Base-by-base conservation (phyloP, 2,113 vertebrate genomes). In the Thamnaconus septentrionalis region DNA sequence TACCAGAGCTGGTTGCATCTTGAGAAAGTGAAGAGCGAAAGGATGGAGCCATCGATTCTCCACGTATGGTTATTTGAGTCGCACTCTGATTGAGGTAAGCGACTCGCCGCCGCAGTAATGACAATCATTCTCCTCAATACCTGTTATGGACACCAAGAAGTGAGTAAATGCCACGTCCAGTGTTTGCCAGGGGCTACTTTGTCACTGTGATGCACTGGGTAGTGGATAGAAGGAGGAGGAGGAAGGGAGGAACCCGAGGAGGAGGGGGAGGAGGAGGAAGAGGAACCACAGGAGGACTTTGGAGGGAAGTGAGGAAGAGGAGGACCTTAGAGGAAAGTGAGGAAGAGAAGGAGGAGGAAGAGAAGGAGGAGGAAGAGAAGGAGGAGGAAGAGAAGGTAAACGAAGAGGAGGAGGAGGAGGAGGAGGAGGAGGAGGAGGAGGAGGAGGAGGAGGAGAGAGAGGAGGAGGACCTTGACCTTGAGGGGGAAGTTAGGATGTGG, bases 61-160 rank as follows among this genome's bases (percentile, higher is more conserved):
- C 40, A 40, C 7, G 39, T 61, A 54, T 71, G 8, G 58, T 42
- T 69, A 41, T 62, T 78, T 61, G 74, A 66, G 59, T 66, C 18
- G 18, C 18, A 31, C 18, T 31, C 39, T 71, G 51, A 87, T 75
- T 80, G 80, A 85, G 82, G 78, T 81, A 72, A 81, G 70, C 63
- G 53, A 66, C 71, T 74, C 57, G 80, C 62, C 42, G 8, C 6
- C 64, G 71, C 61, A 39, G 73, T 62, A 18, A 59, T 58, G 56
- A 83, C 75, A 71, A 87, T 87, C 78, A 82, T 84, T 77, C 79
- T 84, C 71, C 79, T 82, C 87, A 80, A 82, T 69, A 76, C 62
- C 74, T 3, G 69, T 81, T 68, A 71, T 78, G 80, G 59, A 77
- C 66, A 72, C 59, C 56, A n/a, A 71, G 61, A 69, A 80, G 61